Evolutionary conservation across 1,140 invertebrate species (phyloP).

Genomic region (Leptonema lineaticorne): DNA sequence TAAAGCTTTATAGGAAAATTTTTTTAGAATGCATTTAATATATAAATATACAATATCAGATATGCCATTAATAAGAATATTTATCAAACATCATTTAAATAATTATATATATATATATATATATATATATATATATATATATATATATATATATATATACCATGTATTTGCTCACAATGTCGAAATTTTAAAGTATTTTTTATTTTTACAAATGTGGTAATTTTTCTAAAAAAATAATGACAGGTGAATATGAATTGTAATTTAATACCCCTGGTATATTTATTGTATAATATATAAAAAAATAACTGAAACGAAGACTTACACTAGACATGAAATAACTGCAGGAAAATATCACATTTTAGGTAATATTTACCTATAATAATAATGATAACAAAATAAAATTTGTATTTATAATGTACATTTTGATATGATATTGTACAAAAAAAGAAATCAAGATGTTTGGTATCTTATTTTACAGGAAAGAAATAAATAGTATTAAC

Average conservation of each 20-base stretch:
- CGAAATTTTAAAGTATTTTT: too few relatives aligned
- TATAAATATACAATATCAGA: not conserved
- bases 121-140: too few relatives aligned
- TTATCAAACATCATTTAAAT: not conserved
- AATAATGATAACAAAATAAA: too few relatives aligned
- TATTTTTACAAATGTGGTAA: not conserved
- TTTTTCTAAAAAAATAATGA: not conserved
- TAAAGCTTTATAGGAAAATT: constrained; percentile 30
- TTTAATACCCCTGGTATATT: constrained; percentile 22
- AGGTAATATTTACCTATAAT: constrained; percentile 55
- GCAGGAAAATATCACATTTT: constrained; percentile 43
- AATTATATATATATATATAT: too few relatives aligned
- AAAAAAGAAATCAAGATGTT: constrained; percentile 58
- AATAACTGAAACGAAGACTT: constrained; percentile 40
- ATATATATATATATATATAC: too few relatives aligned
- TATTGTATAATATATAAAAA: constrained; percentile 29
- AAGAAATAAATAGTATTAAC: constrained; percentile 48
- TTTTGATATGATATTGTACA: constrained; percentile 61
- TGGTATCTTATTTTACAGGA: constrained; percentile 61
- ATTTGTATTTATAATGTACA: constrained; percentile 58
- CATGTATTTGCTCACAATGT: too few relatives aligned
- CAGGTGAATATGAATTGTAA: not conserved
- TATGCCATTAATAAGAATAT: not conserved
- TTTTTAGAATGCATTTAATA: not conserved
- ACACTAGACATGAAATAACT: constrained; percentile 39